Base-by-base conservation (phyloP, 2,113 vertebrate species). In the Barbus barbus region DNA sequence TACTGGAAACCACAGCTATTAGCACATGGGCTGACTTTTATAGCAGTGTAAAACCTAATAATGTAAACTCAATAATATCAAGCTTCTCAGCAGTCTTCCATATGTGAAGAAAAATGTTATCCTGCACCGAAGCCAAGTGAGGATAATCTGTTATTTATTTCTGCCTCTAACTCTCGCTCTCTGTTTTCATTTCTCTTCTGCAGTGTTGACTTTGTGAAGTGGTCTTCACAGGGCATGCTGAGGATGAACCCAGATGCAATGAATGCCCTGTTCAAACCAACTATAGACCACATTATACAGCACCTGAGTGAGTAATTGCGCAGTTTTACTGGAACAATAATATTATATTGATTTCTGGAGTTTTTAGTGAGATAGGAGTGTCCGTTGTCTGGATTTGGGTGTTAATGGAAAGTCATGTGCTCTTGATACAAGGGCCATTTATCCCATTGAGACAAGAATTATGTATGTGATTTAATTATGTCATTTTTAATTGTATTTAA, bases 131-230 rank as follows among this genome's bases (percentile, higher is more conserved):
- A 36, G 36, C 71, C 41, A 24, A 44, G 7, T 74, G 71, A 74
- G 38, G 71, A 36, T 2, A 71, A 11, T 36, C 16, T 38, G 20
- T 73, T 14, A 46, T 73, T 41, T 46, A 7, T 74, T 74, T 46
- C 5, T 26, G 41, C 7, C 6, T 14, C 16, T 73, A 73, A 73
- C 41, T 46, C 71, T 73, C 0, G 8, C 26, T n/a, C 1, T 18
- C 51, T 48, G 26, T 53, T 31, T 83, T 31, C 56, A 1, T 78
- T 28, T 46, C 48, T 63, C 16, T 26, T 38, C 63, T 89, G 1
- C 90, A 99, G 98, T 75, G 98, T 99, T 95, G 98, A 99, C 78
- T 99, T 99, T 90, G 98, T 99, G 60, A 99, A 99, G 86, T 99
- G 98, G 98, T 99, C 98, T 0, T 99, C 98, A 8, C 98, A 99